Percentiles rank a stretch among this genome's conserved stretches.
Conservation (phyloP, 2,888 invertebrate genomes). For the Geophilus truncorum region DNA sequence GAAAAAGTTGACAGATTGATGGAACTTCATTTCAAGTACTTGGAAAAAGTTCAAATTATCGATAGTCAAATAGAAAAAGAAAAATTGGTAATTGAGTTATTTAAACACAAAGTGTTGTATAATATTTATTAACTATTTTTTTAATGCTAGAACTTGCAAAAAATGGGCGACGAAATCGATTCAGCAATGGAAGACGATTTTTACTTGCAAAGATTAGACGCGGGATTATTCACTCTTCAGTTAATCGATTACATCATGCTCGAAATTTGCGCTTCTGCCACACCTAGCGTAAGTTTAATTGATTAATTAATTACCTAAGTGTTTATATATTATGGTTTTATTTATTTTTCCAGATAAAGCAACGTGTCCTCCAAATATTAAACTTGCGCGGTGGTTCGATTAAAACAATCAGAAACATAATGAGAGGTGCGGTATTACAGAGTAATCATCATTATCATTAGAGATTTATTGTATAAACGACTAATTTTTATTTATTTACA, state of each 20-base stretch:
- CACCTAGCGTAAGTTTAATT: conserved; percentile 34
- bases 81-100: conserved; percentile 41
- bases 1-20: conserved; percentile 95
- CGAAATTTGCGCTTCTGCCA: conserved; percentile 50
- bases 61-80: conserved; percentile 68
- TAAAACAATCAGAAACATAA: conserved; percentile 85
- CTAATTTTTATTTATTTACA: conserved; percentile 46
- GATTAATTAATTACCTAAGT: neutral
- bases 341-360: conserved; percentile 56
- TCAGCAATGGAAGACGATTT: conserved; percentile 76
- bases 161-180: conserved; percentile 52
- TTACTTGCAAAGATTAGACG: conserved; percentile 82
- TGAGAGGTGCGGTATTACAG: conserved; percentile 89
- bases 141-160: conserved; percentile 45
- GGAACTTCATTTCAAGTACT: conserved; percentile 94
- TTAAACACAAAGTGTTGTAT: neutral
- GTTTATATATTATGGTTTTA: neutral
- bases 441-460: no score
- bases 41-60: conserved; percentile 81
- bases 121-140: neutral
- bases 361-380: conserved; percentile 79
- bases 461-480: no score
- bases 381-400: conserved; percentile 84
- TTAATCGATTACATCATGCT: conserved; percentile 74
- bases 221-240: conserved; percentile 94